A percentile compares a stretch with the other conserved stretches of the same genome.
phyloP scores from a whole-genome alignment of 2,888 invertebrate species.

The Meteorus colon region DNA sequence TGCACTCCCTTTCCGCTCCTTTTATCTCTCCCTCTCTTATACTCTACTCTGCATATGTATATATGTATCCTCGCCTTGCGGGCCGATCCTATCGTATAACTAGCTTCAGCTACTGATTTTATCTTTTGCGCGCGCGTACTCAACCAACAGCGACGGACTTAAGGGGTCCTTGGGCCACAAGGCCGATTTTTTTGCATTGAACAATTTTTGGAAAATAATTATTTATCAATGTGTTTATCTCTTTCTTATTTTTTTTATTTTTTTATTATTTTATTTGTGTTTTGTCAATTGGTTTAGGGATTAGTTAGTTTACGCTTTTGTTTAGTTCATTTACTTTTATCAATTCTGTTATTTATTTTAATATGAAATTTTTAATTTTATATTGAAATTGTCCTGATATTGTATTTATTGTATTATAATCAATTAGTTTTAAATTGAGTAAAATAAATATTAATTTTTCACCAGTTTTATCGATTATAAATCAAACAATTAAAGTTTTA shows the following conservation, averaged over 20 bases:
- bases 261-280: not conserved
- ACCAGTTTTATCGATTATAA: too few species aligned
- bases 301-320: too few species aligned
- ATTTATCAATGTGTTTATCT: not conserved
- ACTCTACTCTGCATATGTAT: constrained; percentile 43
- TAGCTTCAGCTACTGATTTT: constrained; percentile 77
- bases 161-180: constrained; percentile 50
- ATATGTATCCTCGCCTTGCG: constrained; percentile 61
- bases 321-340: not conserved
- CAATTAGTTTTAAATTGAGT: too few species aligned
- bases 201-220: not conserved
- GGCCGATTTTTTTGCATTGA: not conserved
- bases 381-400: too few species aligned
- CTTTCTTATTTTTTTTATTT: too few species aligned
- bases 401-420: too few species aligned
- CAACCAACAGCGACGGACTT: constrained; percentile 65
- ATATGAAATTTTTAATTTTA: too few species aligned
- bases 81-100: constrained; percentile 77
- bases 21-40: constrained; percentile 50
- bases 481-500: too few species aligned
- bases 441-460: too few species aligned
- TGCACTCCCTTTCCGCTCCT: constrained; percentile 51
- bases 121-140: constrained; percentile 68
- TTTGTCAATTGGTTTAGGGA: not conserved
- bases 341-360: not conserved